Evolutionary conservation across 2,113 vertebrate genomes (phyloP).

Genomic region (Callipepla californica): DNA sequence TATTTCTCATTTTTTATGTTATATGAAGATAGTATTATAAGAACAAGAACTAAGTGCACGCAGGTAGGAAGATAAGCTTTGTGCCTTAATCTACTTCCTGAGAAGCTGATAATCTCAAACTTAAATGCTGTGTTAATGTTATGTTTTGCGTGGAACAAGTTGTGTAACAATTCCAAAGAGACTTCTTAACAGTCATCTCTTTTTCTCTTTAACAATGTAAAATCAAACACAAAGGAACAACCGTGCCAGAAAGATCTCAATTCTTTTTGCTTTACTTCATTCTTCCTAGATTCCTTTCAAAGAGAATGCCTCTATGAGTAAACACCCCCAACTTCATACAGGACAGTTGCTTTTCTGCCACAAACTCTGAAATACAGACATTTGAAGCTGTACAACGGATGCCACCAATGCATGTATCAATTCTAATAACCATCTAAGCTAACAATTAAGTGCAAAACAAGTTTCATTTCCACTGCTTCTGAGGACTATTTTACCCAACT

Average conservation of each 20-base stretch:
- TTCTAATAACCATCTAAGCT: not conserved
- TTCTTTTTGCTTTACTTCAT: slow-evolving; percentile 62
- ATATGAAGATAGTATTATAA: slow-evolving; percentile 54
- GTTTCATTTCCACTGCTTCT: not conserved
- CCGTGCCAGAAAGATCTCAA: slow-evolving; percentile 47
- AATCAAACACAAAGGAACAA: slow-evolving; percentile 64
- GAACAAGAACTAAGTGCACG: slow-evolving; percentile 54
- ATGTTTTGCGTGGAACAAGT: slow-evolving; percentile 18
- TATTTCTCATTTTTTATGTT: slow-evolving; percentile 55
- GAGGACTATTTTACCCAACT: slow-evolving; percentile 14
- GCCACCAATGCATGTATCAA: not conserved
- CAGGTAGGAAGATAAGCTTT: slow-evolving; percentile 58
- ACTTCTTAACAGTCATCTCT: slow-evolving; percentile 61
- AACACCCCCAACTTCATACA: accelerated
- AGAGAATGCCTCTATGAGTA: slow-evolving; percentile 17
- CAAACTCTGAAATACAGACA: not conserved
- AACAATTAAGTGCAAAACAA: not conserved
- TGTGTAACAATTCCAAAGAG: slow-evolving; percentile 15
- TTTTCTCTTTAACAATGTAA: slow-evolving; percentile 63
- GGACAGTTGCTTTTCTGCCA: not conserved
- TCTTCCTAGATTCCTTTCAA: slow-evolving; percentile 52
- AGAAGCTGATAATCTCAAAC: slow-evolving; percentile 48
- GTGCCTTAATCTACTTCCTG: slow-evolving; percentile 64
- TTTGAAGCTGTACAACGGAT: slow-evolving; percentile 8
- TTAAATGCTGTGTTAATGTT: not conserved